phyloP scores from a whole-genome alignment of 2,888 invertebrate genomes.

The Melinaea marsaeus region DNA sequence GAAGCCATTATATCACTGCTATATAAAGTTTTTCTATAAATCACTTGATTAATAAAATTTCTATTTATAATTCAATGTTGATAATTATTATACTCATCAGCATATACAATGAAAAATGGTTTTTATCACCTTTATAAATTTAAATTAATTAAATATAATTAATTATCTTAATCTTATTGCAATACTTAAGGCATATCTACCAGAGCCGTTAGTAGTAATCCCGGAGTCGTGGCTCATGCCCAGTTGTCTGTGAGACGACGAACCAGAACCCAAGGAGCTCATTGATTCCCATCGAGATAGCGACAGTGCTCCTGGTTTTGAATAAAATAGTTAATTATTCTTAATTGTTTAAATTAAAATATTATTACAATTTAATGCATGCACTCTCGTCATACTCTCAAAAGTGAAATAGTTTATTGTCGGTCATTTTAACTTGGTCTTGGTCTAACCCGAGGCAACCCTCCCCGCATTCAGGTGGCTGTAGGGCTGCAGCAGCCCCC shows the following conservation, averaged over 20 bases:
- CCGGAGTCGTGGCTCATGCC: conserved; percentile 71
- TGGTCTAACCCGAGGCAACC: conserved; percentile 84
- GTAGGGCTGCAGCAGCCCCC: conserved; percentile 94
- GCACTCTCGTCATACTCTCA: too few species aligned
- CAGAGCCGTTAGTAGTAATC: conserved; percentile 70
- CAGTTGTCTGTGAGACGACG: conserved; percentile 61
- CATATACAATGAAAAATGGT: too few species aligned
- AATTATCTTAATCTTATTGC: too few species aligned
- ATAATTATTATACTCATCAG: too few species aligned
- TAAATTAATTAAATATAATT: too few species aligned
- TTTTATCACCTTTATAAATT: too few species aligned
- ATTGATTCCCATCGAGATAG: conserved; percentile 90
- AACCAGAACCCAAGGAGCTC: conserved; percentile 80
- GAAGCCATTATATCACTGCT: not conserved
- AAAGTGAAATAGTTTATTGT: too few species aligned
- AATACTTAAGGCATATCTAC: conserved; percentile 36
- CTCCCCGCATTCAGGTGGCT: conserved; percentile 93
- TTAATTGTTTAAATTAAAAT: not conserved
- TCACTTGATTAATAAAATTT: too few species aligned
- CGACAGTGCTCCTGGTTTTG: conserved; percentile 83
- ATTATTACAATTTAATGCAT: too few species aligned
- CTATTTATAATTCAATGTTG: too few species aligned
- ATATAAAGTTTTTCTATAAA: not conserved
- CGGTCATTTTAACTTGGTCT: conserved; percentile 4
- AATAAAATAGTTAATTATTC: not conserved